These are phyloP conservation scores for Malurus cyaneus DNA, from an alignment of 2,113 vertebrate species.

Conservation along the genomic window DNA sequence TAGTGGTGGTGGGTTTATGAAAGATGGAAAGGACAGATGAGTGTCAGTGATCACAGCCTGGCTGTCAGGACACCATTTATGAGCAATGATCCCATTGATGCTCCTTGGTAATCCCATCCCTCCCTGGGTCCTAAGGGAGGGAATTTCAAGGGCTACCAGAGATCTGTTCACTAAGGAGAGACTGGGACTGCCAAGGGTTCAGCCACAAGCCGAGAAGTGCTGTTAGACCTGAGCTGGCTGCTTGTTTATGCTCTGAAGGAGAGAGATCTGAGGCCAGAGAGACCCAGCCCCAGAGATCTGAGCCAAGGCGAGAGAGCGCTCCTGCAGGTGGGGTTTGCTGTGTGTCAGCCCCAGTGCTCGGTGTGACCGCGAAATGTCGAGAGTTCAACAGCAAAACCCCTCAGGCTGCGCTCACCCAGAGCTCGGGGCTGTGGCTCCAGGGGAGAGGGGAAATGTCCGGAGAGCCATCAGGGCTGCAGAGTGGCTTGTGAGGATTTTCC, in stretches of 20 bases:
- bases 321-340: background rate
- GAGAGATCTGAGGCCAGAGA: background rate
- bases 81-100: background rate
- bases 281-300: background rate
- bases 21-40: background rate
- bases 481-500: background rate
- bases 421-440: background rate
- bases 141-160: background rate
- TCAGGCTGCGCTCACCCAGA: background rate
- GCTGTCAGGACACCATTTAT: background rate
- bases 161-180: background rate
- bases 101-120: accelerated
- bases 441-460: background rate
- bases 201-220: background rate
- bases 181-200: background rate
- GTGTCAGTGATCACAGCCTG: background rate
- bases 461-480: background rate
- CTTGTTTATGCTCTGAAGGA: background rate
- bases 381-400: background rate
- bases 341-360: accelerated
- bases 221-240: background rate
- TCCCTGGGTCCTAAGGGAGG: background rate
- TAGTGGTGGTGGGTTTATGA: background rate
- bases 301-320: background rate
- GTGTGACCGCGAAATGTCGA: background rate